Base-by-base conservation (phyloP, 2,888 invertebrate species). In the Eustalomyia histrio region DNA sequence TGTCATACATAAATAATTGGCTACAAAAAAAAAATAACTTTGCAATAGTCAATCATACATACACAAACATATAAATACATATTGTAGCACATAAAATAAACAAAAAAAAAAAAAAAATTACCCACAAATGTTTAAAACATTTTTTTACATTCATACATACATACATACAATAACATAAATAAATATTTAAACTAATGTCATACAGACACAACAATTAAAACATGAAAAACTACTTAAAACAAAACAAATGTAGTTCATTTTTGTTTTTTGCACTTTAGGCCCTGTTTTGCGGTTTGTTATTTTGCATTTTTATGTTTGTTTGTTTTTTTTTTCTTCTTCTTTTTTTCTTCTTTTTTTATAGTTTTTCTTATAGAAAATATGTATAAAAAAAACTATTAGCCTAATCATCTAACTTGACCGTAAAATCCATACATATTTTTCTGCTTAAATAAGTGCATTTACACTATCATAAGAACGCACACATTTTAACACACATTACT, bases 341-440 rank as follows among this genome's bases (percentile, higher is more conserved):
- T n/a, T n/a, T n/a, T 35, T 2, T 12, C 57, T 21, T 57, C 10
- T 58, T 58, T 58, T 10, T 52, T 33, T 57, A 14, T 33, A 10
- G 21, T 9, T 61, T 63, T 63, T 43, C 43, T 43, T 39, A 60
- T 17, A 33, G 64, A 16, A 50, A 12, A 24, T 14, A 58, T 16
- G 18, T 50, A 29, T 24, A 24, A 5, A 3, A 18, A 29, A 80
- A 67, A 67, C 18, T 72, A 67, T 67, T 67, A 64, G 35, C 58
- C 53, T 50, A 61, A 75, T 73, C 72, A 64, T 64, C 76, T 74
- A 83, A 83, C 82, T 83, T 83, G 82, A 83, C 82, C 82, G 78
- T 74, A 83, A 78, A 79, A 79, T 55, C 58, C 50, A 60, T 33
- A 71, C 58, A 65, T 61, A 72, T 55, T 52, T 63, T 18, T 63